Conservation (phyloP, 2,113 vertebrate species). For the Scomber colias region DNA sequence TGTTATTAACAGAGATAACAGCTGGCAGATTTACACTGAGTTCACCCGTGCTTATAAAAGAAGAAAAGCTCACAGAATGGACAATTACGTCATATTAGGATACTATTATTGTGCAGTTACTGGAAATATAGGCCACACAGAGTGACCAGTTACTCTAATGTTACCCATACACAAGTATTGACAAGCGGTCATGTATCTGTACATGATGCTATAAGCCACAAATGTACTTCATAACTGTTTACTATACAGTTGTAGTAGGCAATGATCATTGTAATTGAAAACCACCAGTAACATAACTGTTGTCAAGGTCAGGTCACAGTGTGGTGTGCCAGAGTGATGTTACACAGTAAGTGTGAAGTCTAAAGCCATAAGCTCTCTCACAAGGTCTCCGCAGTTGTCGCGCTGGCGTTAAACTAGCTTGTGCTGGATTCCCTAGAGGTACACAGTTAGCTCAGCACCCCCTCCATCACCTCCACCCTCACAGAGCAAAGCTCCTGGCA, state of each 20-base stretch:
- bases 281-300: conserved; percentile 24
- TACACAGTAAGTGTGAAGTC: conserved; percentile 74
- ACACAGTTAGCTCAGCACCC: conserved; percentile 49
- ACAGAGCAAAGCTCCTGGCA: conserved; percentile 51
- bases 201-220: not conserved
- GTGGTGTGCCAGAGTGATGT: conserved; percentile 49
- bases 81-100: conserved; percentile 18
- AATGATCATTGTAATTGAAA: conserved; percentile 48
- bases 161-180: too few relatives aligned
- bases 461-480: conserved; percentile 35
- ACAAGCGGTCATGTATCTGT: not conserved
- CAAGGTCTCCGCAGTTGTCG: conserved; percentile 74
- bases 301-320: conserved; percentile 71
- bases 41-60: conserved; percentile 38
- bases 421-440: conserved; percentile 48
- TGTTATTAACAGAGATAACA: conserved; percentile 64
- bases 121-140: conserved; percentile 1
- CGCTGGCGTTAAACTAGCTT: conserved; percentile 64
- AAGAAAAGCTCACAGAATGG: conserved; percentile 28
- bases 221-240: conserved; percentile 17
- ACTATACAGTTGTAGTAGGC: not conserved
- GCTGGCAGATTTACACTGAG: conserved; percentile 50
- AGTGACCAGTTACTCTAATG: conserved; percentile 1
- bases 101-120: conserved; percentile 36
- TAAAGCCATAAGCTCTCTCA: conserved; percentile 68